Base-by-base conservation (phyloP, 23 tunicate genomes). In the Corella eumyota region DNA sequence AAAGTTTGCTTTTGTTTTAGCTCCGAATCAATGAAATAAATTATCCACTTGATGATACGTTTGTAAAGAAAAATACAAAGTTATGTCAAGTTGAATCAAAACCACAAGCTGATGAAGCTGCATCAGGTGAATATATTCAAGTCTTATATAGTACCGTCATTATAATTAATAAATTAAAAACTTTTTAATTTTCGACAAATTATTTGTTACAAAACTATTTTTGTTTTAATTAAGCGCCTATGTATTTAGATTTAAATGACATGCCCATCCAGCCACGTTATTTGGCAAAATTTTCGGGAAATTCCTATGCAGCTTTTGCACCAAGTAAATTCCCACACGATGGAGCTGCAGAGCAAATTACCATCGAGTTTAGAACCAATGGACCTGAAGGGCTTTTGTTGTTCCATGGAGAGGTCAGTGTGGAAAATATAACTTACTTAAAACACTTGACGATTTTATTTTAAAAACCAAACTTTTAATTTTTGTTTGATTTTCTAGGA, bases 361-460 rank as follows among this genome's bases (percentile, higher is more conserved):
- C 73, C 33, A 30, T 88, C 36, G 64, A 67, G 13, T 73, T 88
- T 47, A 46, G 36, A 50, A 68, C 88, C 24, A 60, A 47, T 0
- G 69, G 67, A 56, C 77, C 73, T 6, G 73, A 78, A 25, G 96
- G 96, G 21, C 72, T 88, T 20, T 45, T 88, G 23, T 28, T 88
- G 31, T 68, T 80, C 50, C 96, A 88, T 32, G 96, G 96, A 36
- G 73, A 80, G 77, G 96, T 86, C 30, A 58, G 72, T 47, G 22
- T 15, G 7, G 65, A 0, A n/a, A 30, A n/a, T n/a, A n/a, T 44
- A 46, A 46, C 1, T 21, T 11, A 46, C 11, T 45, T 26, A 20
- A 17, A 13, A 27, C 15, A 60, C 17, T 0, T 19, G 32, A 60
- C 13, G 27, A 15, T 60, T 30, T 0, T 27, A 60, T 27, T 27